Conservation (phyloP, 2,113 vertebrate species). For the Notothenia rossii region DNA sequence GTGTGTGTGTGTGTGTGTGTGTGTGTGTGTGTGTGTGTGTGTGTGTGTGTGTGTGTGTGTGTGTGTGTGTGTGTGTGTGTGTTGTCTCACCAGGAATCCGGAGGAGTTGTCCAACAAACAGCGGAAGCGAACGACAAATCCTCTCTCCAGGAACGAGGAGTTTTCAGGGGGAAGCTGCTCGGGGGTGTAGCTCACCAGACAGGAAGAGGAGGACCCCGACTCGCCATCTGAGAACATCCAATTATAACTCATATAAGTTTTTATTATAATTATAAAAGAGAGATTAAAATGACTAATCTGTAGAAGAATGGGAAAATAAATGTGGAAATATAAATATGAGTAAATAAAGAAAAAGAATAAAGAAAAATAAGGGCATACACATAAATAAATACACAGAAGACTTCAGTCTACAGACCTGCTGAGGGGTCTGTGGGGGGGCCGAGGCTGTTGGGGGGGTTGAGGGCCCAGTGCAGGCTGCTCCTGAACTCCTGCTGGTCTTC, state of each 20-base stretch:
- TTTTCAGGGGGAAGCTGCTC: conserved; percentile 84
- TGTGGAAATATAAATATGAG: too few relatives aligned
- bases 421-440: conserved; percentile 39
- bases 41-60: too few relatives aligned
- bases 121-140: conserved; percentile 86
- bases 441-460: conserved; percentile 58
- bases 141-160: conserved; percentile 86
- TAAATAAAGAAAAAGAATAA: too few relatives aligned
- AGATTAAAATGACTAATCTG: too few relatives aligned
- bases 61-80: background rate
- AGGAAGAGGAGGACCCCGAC: conserved; percentile 5
- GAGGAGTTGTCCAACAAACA: conserved; percentile 88
- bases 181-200: conserved; percentile 54
- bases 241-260: background rate
- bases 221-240: conserved; percentile 36
- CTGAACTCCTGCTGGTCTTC: conserved; percentile 89
- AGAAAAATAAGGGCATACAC: too few relatives aligned
- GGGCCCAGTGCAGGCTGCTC: conserved; percentile 87
- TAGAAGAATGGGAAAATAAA: too few relatives aligned
- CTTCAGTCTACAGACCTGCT: conserved; percentile 60
- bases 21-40: too few relatives aligned
- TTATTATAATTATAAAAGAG: background rate
- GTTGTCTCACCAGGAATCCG: conserved; percentile 79
- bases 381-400: background rate
- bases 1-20: background rate